Conservation (phyloP, 2,113 vertebrate species). For the Myodes glareolus region DNA sequence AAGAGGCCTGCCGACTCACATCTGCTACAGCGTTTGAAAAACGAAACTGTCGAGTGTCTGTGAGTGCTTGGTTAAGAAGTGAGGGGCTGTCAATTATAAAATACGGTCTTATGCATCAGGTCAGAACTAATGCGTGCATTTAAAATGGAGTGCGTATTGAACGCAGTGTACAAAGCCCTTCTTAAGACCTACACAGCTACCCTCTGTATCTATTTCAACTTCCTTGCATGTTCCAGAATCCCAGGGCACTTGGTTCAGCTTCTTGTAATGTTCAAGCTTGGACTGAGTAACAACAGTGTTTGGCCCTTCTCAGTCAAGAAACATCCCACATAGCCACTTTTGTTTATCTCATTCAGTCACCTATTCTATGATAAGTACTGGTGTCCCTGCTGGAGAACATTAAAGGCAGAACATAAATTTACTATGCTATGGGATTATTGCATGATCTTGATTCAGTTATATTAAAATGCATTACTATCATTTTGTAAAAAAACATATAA, state of each 20-base stretch:
- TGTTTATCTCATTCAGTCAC: neutral
- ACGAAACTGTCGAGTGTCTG: neutral
- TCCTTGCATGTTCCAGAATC: slow-evolving; percentile 1
- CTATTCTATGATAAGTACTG: neutral
- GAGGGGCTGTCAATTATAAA: neutral
- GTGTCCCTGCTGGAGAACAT: neutral
- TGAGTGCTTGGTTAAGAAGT: neutral
- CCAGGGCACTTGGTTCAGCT: neutral
- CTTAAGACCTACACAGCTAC: neutral
- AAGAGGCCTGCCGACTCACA: neutral
- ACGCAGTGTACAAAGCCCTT: neutral
- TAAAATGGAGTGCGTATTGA: neutral
- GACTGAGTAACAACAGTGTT: neutral
- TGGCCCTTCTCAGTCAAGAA: neutral
- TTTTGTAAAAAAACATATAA: neutral
- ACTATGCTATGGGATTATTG: neutral
- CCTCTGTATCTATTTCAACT: neutral
- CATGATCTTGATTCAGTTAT: neutral
- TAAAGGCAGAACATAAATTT: neutral
- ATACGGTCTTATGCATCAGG: neutral
- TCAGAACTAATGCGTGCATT: neutral
- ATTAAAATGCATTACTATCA: slow-evolving; percentile 13
- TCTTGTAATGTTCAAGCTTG: neutral
- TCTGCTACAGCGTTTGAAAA: slow-evolving; percentile 34
- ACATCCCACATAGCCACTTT: neutral